Evolutionary conservation across 2,113 vertebrate species (phyloP).

Genomic region (Nothocercus nigrocapillus): DNA sequence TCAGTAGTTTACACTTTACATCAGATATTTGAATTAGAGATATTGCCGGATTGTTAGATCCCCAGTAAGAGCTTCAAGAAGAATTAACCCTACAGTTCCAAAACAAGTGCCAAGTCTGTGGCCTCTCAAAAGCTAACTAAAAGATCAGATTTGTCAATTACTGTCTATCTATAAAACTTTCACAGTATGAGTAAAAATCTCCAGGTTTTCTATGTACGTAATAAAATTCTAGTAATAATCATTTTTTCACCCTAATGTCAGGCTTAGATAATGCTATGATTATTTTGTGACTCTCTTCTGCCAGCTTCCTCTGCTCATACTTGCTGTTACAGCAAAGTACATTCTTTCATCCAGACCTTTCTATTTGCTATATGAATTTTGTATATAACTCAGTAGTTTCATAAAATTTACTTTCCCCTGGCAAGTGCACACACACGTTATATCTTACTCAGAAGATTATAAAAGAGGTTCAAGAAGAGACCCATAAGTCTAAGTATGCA

Average conservation of each 20-base stretch:
- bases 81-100: neutral
- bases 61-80: neutral
- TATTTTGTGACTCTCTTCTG: neutral
- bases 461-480: neutral
- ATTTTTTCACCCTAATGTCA: neutral
- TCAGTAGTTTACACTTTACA: neutral
- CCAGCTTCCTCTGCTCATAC: neutral
- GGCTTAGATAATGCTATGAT: neutral
- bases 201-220: neutral
- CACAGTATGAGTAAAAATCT: neutral
- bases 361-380: neutral
- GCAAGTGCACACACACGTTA: neutral
- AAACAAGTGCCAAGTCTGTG: neutral
- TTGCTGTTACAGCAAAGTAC: neutral
- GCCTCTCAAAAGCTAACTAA: neutral
- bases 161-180: neutral
- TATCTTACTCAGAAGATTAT: neutral
- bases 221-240: neutral
- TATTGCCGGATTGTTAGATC: neutral
- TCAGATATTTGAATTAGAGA: neutral
- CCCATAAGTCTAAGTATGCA: neutral
- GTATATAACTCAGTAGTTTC: neutral
- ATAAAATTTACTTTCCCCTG: neutral
- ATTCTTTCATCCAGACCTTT: neutral
- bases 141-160: neutral